phyloP scores from a whole-genome alignment of 2,888 invertebrate species.

The Heliconius charithonia region DNA sequence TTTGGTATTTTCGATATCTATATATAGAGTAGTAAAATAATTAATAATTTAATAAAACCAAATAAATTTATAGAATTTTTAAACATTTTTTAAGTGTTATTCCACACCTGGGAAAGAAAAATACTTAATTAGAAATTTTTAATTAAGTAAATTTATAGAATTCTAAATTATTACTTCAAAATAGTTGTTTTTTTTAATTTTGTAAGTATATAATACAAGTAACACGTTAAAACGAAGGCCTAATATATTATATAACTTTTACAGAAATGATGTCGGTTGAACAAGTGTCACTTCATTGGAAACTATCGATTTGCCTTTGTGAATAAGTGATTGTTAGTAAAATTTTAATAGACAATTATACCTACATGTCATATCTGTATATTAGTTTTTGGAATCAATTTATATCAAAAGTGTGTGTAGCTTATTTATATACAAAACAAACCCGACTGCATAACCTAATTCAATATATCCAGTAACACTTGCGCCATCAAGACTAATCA shows the following conservation, averaged over 20 bases:
- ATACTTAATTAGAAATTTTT: too few species aligned
- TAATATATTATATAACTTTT: not conserved
- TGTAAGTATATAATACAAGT: too few species aligned
- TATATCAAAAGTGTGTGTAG: too few species aligned
- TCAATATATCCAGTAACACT: too few species aligned
- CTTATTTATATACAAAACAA: too few species aligned
- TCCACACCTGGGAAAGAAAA: too few species aligned
- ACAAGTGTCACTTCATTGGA: constrained; percentile 1
- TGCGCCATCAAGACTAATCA: too few species aligned
- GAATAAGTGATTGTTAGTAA: constrained; percentile 1
- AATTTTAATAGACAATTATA: not conserved
- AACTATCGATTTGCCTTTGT: not conserved
- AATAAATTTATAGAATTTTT: not conserved
- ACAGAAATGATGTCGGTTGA: not conserved
- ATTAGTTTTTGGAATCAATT: not conserved
- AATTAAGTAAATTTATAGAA: not conserved
- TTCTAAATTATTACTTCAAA: not conserved
- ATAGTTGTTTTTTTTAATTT: not conserved
- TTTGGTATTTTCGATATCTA: too few species aligned
- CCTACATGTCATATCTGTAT: not conserved
- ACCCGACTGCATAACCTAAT: too few species aligned
- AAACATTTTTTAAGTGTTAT: too few species aligned
- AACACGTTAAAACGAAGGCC: not conserved
- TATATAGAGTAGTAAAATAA: too few species aligned
- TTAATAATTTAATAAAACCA: too few species aligned